A percentile compares a stretch with the other conserved stretches of the same genome.
Evolutionary conservation across 2,113 vertebrate genomes (phyloP).

Genomic region (Colius striatus): DNA sequence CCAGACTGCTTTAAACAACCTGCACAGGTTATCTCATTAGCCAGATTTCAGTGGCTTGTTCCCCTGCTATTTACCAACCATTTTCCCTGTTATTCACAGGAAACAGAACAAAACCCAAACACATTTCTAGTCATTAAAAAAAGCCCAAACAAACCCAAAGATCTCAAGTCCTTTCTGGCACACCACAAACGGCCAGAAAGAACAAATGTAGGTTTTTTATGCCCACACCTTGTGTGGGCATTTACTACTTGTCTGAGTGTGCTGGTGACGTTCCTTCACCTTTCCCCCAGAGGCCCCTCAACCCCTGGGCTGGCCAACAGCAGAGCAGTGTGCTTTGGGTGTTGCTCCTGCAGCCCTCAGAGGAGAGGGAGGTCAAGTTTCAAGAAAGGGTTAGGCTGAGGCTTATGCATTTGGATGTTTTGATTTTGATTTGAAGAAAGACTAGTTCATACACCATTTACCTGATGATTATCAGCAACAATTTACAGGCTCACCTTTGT

Average conservation of each 20-base stretch:
- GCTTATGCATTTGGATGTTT: not conserved
- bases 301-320: not conserved
- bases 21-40: not conserved
- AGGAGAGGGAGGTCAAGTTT: not conserved
- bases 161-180: not conserved
- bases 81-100: not conserved
- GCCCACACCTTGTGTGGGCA: not conserved
- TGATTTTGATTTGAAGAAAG: not conserved
- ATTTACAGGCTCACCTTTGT: not conserved
- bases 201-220: not conserved
- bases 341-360: not conserved
- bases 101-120: not conserved
- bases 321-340: not conserved
- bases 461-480: not conserved
- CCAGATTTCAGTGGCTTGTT: not conserved
- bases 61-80: not conserved
- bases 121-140: not conserved
- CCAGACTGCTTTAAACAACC: not conserved
- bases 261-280: not conserved
- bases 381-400: not conserved
- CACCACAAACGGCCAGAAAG: not conserved
- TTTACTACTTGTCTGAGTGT: not conserved
- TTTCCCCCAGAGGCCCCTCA: not conserved
- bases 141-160: accelerated
- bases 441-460: not conserved